phyloP scores from a whole-genome alignment of 2,797 vertebrate genomes.

The Cuculus canorus region DNA sequence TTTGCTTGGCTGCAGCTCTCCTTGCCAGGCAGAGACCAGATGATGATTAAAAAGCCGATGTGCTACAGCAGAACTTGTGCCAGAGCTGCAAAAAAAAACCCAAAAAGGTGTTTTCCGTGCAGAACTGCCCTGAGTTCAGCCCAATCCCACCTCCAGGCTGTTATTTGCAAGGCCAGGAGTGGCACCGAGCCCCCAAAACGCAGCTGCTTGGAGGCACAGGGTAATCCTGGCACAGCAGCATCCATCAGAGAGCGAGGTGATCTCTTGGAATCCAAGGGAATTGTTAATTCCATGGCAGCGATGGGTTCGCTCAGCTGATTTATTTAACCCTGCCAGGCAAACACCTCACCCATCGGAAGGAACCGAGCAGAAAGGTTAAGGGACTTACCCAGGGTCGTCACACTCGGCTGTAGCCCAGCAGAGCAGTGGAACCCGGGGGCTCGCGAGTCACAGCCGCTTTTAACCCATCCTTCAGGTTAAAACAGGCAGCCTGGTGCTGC shows the following conservation, averaged over 20 bases:
- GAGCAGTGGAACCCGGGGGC: neutral
- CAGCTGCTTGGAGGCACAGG: neutral
- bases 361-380: neutral
- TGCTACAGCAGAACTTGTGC: no score
- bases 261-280: neutral
- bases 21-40: neutral
- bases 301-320: neutral
- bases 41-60: neutral
- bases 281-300: neutral
- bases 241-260: neutral
- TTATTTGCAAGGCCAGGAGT: neutral
- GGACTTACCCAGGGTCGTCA: no score
- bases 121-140: neutral
- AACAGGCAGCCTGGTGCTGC: neutral
- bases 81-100: no score
- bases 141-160: no score
- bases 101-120: no score
- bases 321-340: neutral
- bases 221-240: neutral
- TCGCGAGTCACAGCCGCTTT: fast-evolving
- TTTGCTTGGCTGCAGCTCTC: neutral
- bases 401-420: neutral
- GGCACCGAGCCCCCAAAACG: neutral
- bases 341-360: fast-evolving
- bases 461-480: fast-evolving